Base-by-base conservation (phyloP, 2,888 invertebrate species). In the Ectobius pallidus region DNA sequence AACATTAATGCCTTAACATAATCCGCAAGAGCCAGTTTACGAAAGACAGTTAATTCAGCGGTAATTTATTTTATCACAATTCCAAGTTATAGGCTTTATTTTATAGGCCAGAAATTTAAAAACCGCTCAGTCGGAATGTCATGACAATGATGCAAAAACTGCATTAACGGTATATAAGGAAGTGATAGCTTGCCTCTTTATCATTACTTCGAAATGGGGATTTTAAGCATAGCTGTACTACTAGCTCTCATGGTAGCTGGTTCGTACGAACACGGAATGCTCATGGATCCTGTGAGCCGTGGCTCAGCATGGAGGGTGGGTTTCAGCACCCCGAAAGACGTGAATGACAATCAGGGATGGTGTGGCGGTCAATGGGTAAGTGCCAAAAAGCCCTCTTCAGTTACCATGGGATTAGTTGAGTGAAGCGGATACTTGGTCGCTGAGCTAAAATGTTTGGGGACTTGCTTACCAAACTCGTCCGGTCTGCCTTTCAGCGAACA, bases 281-380 rank as follows among this genome's bases (percentile, higher is more conserved):
- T 88, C 78, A 75, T 86, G 78, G 83, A 84, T 55, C 88, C 88
- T 1, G 83, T 84, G 0, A 84, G 84, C 71, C 81, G 88, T 71
- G 85, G 85, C 22, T 86, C 87, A 2, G 83, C 87, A 25, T 88
- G 88, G 87, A 82, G 87, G 27, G 81, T 80, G 65, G 83, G 86
- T 74, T 80, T 80, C 30, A 71, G 81, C 2, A 86, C 86, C 0
- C 85, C 85, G 0, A 74, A 68, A 0, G 86, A 88, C 79, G 88
- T 84, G 77, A 81, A 86, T 69, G 88, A 89, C 77, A 86, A 83
- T 77, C 83, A 79, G 30, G 80, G 85, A 34, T 87, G 81, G 77
- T 89, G 89, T 77, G 89, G 89, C 0, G 79, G 79, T 3, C 70
- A 72, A 27, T n/a, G 49, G 42, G 79, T 79, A 70, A 77, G 77